Evolutionary conservation across 2,888 invertebrate species (phyloP).

Genomic region (Subacronicta megacephala): DNA sequence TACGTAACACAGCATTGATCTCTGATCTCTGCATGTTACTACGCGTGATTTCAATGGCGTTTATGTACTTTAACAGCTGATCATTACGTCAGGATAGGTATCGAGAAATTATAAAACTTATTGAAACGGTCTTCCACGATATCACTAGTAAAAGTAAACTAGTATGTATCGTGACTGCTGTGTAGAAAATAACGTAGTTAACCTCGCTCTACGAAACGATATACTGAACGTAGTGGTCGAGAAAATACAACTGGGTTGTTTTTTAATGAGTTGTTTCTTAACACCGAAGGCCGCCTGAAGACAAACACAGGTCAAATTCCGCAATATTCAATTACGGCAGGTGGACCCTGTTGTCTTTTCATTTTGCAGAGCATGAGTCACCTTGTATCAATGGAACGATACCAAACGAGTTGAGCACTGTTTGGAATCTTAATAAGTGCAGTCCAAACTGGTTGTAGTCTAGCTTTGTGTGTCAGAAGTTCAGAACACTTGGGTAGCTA

Average conservation of each 20-base stretch:
- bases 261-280: background rate
- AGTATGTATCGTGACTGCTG: background rate
- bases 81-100: background rate
- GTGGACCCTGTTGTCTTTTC: background rate
- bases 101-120: background rate
- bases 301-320: no score
- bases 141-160: no score
- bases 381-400: no score
- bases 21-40: conserved; percentile 16
- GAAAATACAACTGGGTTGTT: background rate
- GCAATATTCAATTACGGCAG: background rate
- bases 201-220: background rate
- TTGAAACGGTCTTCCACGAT: background rate
- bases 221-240: background rate
- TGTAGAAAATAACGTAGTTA: background rate
- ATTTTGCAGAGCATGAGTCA: no score
- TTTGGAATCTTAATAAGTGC: no score
- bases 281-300: background rate
- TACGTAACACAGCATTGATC: conserved; percentile 15
- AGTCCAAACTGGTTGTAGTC: no score
- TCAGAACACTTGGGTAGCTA: no score
- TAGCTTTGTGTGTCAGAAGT: no score
- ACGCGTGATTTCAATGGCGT: conserved; percentile 7
- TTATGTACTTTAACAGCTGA: conserved; percentile 1
- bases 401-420: no score